Percentiles rank a stretch among this genome's conserved stretches.
phyloP scores from a whole-genome alignment of 2,797 vertebrate species.

The Poecilia wingei region DNA sequence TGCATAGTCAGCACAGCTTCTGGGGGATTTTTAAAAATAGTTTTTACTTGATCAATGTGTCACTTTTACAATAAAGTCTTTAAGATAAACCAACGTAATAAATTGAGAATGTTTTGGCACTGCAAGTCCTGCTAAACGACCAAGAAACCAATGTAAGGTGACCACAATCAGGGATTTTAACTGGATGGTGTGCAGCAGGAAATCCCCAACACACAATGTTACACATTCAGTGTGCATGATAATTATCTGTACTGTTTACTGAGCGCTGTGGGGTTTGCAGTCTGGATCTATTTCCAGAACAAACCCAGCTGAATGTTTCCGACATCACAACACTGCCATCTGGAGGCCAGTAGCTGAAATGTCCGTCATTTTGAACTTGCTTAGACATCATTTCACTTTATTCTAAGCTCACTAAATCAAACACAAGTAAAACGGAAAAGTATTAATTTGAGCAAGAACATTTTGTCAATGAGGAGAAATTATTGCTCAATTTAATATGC shows the following conservation, averaged over 20 bases:
- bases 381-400: not conserved
- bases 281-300: not conserved
- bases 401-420: not conserved
- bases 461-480: not conserved
- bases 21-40: not conserved
- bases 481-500: not conserved
- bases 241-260: not conserved
- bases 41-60: not conserved
- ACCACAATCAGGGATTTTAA: slow-evolving; percentile 3
- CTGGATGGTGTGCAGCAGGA: not conserved
- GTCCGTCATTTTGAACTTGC: not conserved
- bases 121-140: not conserved
- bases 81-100: not conserved
- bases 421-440: not conserved
- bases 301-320: not conserved
- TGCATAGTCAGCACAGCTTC: slow-evolving; percentile 14
- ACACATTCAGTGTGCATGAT: not conserved
- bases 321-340: slow-evolving; percentile 30
- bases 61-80: not conserved
- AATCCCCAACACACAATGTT: not conserved
- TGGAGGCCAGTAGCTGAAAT: slow-evolving; percentile 16
- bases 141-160: not conserved
- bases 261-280: not conserved
- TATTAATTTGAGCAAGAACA: not conserved
- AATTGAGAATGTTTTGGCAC: not conserved